Base-by-base conservation (phyloP, 1,140 invertebrate genomes). In the Phymastichus coffea region DNA sequence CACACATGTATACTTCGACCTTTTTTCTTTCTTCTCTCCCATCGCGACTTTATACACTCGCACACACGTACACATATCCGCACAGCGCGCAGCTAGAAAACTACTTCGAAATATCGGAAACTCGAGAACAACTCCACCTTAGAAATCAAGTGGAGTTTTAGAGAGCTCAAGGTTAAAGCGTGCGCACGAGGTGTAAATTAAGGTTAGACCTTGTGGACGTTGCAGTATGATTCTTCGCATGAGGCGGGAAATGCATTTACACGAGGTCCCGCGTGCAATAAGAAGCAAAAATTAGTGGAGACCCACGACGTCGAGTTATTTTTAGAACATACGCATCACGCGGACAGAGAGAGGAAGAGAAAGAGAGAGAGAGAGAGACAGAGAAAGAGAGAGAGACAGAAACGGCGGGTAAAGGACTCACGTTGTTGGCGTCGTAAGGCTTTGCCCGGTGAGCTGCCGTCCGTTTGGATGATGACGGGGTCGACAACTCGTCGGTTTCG, bases 341-440 rank as follows among this genome's bases (percentile, higher is more conserved):
- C 10, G 4, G n/a, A 26, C n/a, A 15, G 1, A 15, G 10, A 10
- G 25, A 28, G 35, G 12, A 37, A 17, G 17, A 48, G 23, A 25
- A 41, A 19, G 9, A 40, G 7, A 3, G 14, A 40, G 14, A 33
- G 20, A 9, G 12, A 30, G 28, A 6, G 17, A 43, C 17, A 19
- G 20, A n/a, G 3, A 2, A 1, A 4, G 15, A 23, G 23, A 54
- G 46, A 22, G 25, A 43, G 44, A 54, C 33, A 38, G 49, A 35
- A 8, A 10, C 22, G 35, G 9, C n/a, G 48, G 38, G 35, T 46
- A 17, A 15, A 35, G 43, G 63, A 80, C 78, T 80, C 70, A 80
- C 78, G 71, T 79, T 78, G 68, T 77, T 78, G 59, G 72, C 66
- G 60, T 79, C 75, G 65, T 78, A 79, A 47, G 76, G 73, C 66